Base-by-base conservation (phyloP, 1,140 invertebrate species). In the Orius insidiosus region DNA sequence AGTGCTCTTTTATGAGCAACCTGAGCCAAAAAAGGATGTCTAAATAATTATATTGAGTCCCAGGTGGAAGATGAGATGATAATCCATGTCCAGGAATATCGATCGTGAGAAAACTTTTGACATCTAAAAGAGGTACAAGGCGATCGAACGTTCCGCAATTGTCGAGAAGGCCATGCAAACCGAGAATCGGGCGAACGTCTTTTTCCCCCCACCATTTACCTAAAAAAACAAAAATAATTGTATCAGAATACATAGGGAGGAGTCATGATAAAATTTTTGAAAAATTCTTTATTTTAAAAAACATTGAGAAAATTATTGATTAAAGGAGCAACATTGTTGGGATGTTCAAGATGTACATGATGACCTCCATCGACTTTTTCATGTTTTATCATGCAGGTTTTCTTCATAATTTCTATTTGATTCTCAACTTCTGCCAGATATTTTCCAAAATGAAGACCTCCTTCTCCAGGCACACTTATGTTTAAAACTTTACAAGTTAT, bases 141-240 rank as follows among this genome's bases (percentile, higher is more conserved):
- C 63, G 69, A 61, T 89, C 83, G 67, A 85, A 92, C n/a, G 77
- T 79, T 10, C 81, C 82, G 37, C 79, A 76, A 59, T 90, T 92
- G 60, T 90, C 85, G 63, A 85, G 77, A 71, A 85, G 85, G 33
- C 87, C 87, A 58, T 92, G 87, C 11, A 89, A 66, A 5, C 79
- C 80, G 24, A 92, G 61, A 46, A 84, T 69, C 4, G 80, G 80
- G 53, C 81, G 76, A 47, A 68, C 65, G 49, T 71, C 62, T 42
- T 62, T 63, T 3, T 73, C 66, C 8, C 81, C 82, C 80, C 80
- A 85, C 79, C 80, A 83, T 69, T 76, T 78, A 51, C 71, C 74
- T 76, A 59, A 43, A 65, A 59, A 55, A 59, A 4, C 24, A 24
- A 24, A 24, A 24, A 24, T n/a, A n/a, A n/a, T n/a, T n/a, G n/a